Conservation (phyloP, 2,797 vertebrate genomes). For the Parotocinclus haroldoi region DNA sequence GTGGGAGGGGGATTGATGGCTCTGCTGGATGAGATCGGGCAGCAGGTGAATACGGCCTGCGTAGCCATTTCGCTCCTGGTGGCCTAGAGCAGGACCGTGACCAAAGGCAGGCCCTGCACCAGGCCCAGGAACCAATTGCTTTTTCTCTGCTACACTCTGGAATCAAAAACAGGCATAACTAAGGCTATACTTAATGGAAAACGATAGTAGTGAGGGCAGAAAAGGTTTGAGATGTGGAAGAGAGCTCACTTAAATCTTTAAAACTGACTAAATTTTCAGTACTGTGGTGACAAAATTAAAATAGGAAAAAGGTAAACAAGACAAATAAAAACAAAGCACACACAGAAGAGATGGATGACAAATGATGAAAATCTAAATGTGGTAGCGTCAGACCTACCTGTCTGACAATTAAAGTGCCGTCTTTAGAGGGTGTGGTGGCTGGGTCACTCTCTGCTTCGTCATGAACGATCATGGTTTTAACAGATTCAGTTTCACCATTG, state of each 20-base stretch:
- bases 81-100: conserved; percentile 62
- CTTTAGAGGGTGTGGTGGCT: conserved; percentile 87
- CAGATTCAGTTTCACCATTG: conserved; percentile 91
- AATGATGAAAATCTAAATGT: conserved; percentile 6
- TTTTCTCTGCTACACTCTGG: conserved; percentile 95
- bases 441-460: conserved; percentile 90
- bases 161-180: conserved; percentile 96
- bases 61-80: conserved; percentile 96
- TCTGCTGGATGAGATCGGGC: conserved; percentile 99
- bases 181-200: conserved; percentile 73
- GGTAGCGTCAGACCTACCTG: conserved; percentile 71
- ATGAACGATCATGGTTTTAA: conserved; percentile 92
- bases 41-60: conserved; percentile 93
- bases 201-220: conserved; percentile 35
- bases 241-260: not conserved
- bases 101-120: conserved; percentile 55
- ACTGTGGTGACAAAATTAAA: no score
- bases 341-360: conserved; percentile 18
- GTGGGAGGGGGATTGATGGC: conserved; percentile 96
- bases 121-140: conserved; percentile 64
- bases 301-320: not conserved
- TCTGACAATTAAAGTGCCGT: conserved; percentile 92
- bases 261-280: no score
- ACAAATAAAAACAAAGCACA: conserved; percentile 18
- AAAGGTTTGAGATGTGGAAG: conserved; percentile 10